Evolutionary conservation across 1,140 invertebrate species (phyloP), one percentile per base, ranked within the genome.

Genomic region (Dinothrombium tinctorium): DNA sequence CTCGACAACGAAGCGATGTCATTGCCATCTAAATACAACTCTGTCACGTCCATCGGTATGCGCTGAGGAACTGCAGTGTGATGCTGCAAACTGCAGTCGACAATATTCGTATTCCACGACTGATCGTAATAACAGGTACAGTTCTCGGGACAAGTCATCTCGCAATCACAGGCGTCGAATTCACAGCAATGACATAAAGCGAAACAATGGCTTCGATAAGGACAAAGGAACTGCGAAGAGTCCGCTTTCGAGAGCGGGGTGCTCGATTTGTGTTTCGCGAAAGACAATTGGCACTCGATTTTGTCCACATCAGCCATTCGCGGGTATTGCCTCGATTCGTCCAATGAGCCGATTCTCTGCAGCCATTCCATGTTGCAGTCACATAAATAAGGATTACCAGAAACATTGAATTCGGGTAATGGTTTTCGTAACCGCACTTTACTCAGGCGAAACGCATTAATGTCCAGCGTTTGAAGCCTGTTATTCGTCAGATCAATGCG

Each of bases 161-260:
- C 79, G 59, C 83, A 89, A 58, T 89, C 83, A 58, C 83, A 90
- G 35, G 80, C 81, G 55, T 87, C 81, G 55, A 83, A 87, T 50
- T 89, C 82, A 54, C 83, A 89, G 59, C 83, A 90, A 51, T 83
- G 79, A 54, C 83, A 90, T 33, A 86, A 60, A 14, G 82, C 74
- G 58, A 87, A 87, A 61, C 83, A 89, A 59, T 89, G 83, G 25
- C 77, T 78, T 50, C 79, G 74, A 60, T 90, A 90, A 40, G 71
- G 71, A 56, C 83, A 90, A 47, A 90, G 64, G 59, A 87, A 89
- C 51, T 86, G 74, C 50, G 75, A 71, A 1, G 75, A 65, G 45
- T 71, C 69, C 54, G 67, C 76, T 33, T 83, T 74, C 69, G 72
- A 20, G 33, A 53, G 23, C 46, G 45, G 29, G 3, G 23, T 22